A percentile compares a stretch with the other conserved stretches of the same genome.
These are phyloP conservation scores for Callaeas wilsoni DNA, from an alignment of 2,113 vertebrate genomes.

Conservation along the genomic window DNA sequence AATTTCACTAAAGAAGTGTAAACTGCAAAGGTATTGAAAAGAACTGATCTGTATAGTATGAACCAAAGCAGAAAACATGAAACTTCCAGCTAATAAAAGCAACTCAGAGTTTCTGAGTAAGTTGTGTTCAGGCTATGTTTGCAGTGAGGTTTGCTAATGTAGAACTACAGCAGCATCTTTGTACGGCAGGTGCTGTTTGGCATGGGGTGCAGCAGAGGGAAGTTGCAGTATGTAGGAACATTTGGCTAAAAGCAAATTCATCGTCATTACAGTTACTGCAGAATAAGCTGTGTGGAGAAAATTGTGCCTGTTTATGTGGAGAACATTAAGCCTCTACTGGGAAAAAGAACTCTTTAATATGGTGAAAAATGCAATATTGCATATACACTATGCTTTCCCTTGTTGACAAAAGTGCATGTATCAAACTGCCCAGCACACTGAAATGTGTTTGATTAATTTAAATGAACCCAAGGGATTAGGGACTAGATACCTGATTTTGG, in stretches of 20 bases:
- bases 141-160: not conserved
- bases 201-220: not conserved
- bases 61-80: not conserved
- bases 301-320: not conserved
- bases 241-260: not conserved
- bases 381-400: not conserved
- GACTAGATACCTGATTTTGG: not conserved
- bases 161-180: not conserved
- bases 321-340: not conserved
- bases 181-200: not conserved
- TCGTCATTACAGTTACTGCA: not conserved
- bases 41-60: not conserved
- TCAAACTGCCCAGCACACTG: not conserved
- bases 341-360: not conserved
- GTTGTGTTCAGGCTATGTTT: not conserved
- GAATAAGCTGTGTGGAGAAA: not conserved
- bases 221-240: not conserved
- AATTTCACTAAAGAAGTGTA: not conserved
- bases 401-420: not conserved
- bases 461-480: not conserved
- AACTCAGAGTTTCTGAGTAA: not conserved
- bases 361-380: not conserved
- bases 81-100: not conserved
- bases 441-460: not conserved
- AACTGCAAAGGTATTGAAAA: not conserved